Base-by-base conservation (phyloP, 53 echinoderm and acorn worm genomes). In the Arbacia lixula region DNA sequence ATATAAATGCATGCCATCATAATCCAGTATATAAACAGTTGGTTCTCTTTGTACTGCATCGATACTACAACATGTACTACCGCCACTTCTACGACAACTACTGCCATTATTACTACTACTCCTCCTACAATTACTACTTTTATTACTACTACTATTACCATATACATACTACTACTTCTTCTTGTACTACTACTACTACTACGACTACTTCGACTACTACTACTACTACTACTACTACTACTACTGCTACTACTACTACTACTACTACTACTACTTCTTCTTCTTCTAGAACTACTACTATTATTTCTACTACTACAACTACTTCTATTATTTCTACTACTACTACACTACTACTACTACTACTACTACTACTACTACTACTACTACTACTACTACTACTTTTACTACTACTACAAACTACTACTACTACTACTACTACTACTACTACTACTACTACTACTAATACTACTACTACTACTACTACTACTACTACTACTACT, bases 161-260 rank as follows among this genome's bases (percentile, higher is more conserved):
- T 40, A n/a, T n/a, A n/a, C n/a, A n/a, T 41, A 22, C 42, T 68
- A 41, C 25, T 41, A 41, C 69, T 68, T 37, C 69, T 68, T 20
- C 41, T 68, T 3, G n/a, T 39, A 21, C 42, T 68, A 25, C 69
- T 68, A 39, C 69, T 68, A 25, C 69, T 68, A 68, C 69, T 68
- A 41, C 69, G n/a, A 41, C 69, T 68, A 41, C 69, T 68, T 5
- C 69, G 36, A 68, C 68, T 68, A 40, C 68, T 68, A 68, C 68
- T 68, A 40, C 68, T 68, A 68, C 40, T 38, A 2, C 68, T 68
- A 68, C 68, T 5, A 39, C 11, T 2, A 40, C 69, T 39, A 25
- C 69, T 68, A 38, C 68, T 68, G 1, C 68, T 68, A 68, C 68
- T 39, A 25, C 69, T 39, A 68, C 69, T 39, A 0, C 69, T 39